Percentiles rank a stretch among this genome's conserved stretches.
Evolutionary conservation across 1,140 invertebrate genomes (phyloP).

Genomic region (Panagrolaimus sp.): DNA sequence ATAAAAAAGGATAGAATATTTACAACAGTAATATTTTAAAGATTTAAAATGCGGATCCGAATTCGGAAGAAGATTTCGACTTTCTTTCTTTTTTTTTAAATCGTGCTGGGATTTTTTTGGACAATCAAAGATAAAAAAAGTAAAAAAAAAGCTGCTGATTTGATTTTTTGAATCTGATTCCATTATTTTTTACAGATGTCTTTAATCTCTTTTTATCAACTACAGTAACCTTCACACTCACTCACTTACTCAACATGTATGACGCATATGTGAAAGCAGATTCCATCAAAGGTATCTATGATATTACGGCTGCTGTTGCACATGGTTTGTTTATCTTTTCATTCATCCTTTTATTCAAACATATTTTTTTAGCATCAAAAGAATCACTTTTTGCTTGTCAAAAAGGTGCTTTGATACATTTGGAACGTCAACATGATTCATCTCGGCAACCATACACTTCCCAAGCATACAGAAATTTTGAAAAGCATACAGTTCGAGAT

Average conservation of each 20-base stretch:
- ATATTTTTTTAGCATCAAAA: not conserved
- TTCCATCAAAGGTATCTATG: not conserved
- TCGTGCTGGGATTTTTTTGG: too few relatives aligned
- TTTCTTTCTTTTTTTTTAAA: too few relatives aligned
- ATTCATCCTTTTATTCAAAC: not conserved
- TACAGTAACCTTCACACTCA: not conserved
- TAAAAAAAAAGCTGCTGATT: too few relatives aligned
- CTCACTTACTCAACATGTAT: not conserved
- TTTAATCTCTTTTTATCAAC: too few relatives aligned
- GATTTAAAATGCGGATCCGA: too few relatives aligned
- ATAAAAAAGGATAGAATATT: too few relatives aligned
- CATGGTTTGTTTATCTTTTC: constrained; percentile 1
- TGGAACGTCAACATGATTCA: not conserved
- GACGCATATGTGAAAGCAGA: constrained; percentile 2
- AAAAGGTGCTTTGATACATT: not conserved
- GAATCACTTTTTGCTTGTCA: not conserved
- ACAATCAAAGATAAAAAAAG: too few relatives aligned
- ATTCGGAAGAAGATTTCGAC: too few relatives aligned
- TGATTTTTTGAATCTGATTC: too few relatives aligned
- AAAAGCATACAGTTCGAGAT: constrained; percentile 8
- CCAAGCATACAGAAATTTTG: not conserved
- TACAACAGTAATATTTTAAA: too few relatives aligned
- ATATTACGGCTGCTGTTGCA: not conserved
- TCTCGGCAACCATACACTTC: not conserved
- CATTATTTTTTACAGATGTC: too few relatives aligned